Percentiles rank a stretch among this genome's conserved stretches.
phyloP scores from a whole-genome alignment of 2,113 vertebrate genomes.

The Rattus norvegicus region DNA sequence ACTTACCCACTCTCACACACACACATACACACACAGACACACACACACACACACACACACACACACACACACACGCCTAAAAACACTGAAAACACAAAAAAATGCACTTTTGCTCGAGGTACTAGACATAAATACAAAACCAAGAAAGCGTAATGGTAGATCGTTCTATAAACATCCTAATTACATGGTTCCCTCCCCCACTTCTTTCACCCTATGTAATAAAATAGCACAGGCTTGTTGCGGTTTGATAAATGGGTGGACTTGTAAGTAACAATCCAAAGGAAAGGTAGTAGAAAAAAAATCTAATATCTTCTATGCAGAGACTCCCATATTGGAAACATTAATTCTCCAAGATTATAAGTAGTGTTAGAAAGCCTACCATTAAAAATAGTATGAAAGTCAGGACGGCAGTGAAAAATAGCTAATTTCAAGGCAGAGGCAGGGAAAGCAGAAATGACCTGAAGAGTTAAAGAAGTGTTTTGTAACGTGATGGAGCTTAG shows the following conservation, averaged over 20 bases:
- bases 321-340: background rate
- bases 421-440: background rate
- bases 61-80: background rate
- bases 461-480: background rate
- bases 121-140: conserved; percentile 26
- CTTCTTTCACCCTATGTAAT: background rate
- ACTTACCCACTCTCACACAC: too few relatives aligned
- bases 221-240: background rate
- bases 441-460: background rate
- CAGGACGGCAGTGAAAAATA: background rate
- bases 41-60: background rate
- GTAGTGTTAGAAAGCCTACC: background rate
- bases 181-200: background rate
- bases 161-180: background rate
- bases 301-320: background rate
- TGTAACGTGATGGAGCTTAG: background rate
- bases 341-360: conserved; percentile 33
- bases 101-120: background rate
- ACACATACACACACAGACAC: too few relatives aligned
- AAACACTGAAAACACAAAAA: background rate
- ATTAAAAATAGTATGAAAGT: conserved; percentile 5
- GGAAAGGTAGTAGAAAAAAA: background rate
- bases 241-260: background rate
- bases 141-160: background rate
- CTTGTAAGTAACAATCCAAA: background rate